Percentiles rank a stretch among this genome's conserved stretches.
Evolutionary conservation across 2,797 vertebrate genomes (phyloP).

Genomic region (Pelochelys cantorii): DNA sequence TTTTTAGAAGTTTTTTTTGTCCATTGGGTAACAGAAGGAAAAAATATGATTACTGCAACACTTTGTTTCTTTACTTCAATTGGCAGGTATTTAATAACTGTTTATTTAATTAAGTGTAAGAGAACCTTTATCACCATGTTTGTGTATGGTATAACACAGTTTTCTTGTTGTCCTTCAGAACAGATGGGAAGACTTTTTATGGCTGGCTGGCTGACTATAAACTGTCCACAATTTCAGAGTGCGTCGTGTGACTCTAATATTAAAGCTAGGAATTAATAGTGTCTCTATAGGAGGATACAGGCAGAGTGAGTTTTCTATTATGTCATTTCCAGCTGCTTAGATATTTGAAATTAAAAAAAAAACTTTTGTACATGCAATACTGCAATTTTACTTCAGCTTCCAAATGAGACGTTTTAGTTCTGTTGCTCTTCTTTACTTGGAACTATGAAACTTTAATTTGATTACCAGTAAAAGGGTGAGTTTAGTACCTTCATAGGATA

Average conservation of each 20-base stretch:
- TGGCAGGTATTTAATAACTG: conserved; percentile 23
- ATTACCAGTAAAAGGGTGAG: not conserved
- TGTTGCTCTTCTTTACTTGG: conserved; percentile 13
- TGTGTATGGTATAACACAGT: not conserved
- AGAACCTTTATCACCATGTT: not conserved
- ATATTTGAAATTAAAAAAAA: conserved; percentile 57
- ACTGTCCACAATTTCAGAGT: not conserved
- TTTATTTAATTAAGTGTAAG: conserved; percentile 21
- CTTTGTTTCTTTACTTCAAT: conserved; percentile 24
- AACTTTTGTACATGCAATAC: not conserved
- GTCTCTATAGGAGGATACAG: not conserved
- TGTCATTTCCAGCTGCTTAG: not conserved
- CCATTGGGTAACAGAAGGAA: not conserved
- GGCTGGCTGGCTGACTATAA: conserved; percentile 2
- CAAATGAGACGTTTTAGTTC: conserved; percentile 41
- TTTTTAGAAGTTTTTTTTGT: not conserved
- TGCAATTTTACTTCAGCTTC: conserved; percentile 40
- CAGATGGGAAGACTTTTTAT: not conserved
- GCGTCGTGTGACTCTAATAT: fast-evolving
- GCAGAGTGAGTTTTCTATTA: not conserved
- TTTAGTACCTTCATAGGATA: not conserved
- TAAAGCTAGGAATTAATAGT: not conserved
- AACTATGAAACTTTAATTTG: not conserved
- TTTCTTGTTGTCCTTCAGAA: not conserved
- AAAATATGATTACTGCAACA: not conserved